These are phyloP conservation scores for Sinonovacula constricta DNA, from an alignment of 1,140 invertebrate species.

Conservation along the genomic window DNA sequence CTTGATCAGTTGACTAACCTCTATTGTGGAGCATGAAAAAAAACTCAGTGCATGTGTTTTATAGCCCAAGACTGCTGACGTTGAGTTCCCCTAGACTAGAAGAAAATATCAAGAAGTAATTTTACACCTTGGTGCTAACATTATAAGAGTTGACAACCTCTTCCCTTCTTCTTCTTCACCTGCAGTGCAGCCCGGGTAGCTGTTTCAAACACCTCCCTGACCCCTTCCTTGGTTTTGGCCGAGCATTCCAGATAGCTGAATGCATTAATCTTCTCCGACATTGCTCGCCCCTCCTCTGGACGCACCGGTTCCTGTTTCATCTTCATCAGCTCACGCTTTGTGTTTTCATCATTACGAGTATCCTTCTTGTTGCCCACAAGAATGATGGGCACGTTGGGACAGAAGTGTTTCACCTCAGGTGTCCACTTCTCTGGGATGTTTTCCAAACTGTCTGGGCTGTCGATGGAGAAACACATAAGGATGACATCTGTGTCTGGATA, in stretches of 20 bases:
- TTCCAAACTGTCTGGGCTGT: slow-evolving; percentile 56
- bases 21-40: neutral
- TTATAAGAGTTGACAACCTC: slow-evolving; percentile 60
- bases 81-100: neutral
- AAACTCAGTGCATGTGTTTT: neutral
- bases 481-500: slow-evolving; percentile 96
- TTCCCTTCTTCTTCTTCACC: slow-evolving; percentile 81
- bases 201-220: slow-evolving; percentile 99
- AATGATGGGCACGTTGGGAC: slow-evolving; percentile 79
- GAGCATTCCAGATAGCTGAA: slow-evolving; percentile 99
- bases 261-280: slow-evolving; percentile 99
- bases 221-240: slow-evolving; percentile 99
- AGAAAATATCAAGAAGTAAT: neutral
- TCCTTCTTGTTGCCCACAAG: slow-evolving; percentile 80
- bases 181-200: slow-evolving; percentile 98
- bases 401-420: slow-evolving; percentile 79
- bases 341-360: slow-evolving; percentile 96
- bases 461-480: slow-evolving; percentile 77
- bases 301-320: slow-evolving; percentile 99
- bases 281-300: slow-evolving; percentile 96
- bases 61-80: neutral
- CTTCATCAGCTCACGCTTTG: slow-evolving; percentile 97
- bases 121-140: slow-evolving; percentile 15
- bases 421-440: slow-evolving; percentile 61
- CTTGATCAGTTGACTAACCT: neutral